Percentiles rank a stretch among this genome's conserved stretches.
phyloP scores from a whole-genome alignment of 2,888 invertebrate genomes.

The Formica aserva region DNA sequence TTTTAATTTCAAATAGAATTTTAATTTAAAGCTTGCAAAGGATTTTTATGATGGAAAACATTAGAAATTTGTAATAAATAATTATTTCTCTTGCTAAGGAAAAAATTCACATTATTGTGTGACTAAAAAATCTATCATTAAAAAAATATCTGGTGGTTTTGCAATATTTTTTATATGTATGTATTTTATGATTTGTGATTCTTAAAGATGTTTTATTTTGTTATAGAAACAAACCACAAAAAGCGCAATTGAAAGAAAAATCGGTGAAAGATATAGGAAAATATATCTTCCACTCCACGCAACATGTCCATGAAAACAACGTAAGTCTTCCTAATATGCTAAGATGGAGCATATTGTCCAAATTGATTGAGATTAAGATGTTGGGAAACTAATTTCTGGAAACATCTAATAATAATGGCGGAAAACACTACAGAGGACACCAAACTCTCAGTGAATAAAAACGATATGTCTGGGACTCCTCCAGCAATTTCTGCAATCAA shows the following conservation, averaged over 20 bases:
- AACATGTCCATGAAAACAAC: conserved; percentile 45
- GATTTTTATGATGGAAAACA: no score
- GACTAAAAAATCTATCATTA: background rate
- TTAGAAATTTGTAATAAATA: background rate
- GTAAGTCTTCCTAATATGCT: conserved; percentile 3
- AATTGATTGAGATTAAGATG: conserved; percentile 46
- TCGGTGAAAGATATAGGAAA: background rate
- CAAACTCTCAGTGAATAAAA: conserved; percentile 31
- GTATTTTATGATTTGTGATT: conserved; percentile 3
- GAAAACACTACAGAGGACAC: conserved; percentile 53
- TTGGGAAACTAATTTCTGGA: conserved; percentile 50
- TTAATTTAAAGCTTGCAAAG: no score
- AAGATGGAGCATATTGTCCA: background rate
- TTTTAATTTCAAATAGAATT: background rate
- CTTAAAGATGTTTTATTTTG: conserved; percentile 6
- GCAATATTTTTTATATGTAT: background rate
- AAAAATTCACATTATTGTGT: background rate
- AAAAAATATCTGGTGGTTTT: background rate
- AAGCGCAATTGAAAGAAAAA: background rate
- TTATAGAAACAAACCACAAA: conserved; percentile 48
- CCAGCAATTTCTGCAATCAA: background rate
- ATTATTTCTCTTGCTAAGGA: background rate
- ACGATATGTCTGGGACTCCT: conserved; percentile 29
- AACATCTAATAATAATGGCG: conserved; percentile 62
- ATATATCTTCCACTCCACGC: background rate